Percentiles rank a stretch among this genome's conserved stretches.
Conservation (phyloP, 2,888 invertebrate genomes). For the Steinernema hermaphroditum region DNA sequence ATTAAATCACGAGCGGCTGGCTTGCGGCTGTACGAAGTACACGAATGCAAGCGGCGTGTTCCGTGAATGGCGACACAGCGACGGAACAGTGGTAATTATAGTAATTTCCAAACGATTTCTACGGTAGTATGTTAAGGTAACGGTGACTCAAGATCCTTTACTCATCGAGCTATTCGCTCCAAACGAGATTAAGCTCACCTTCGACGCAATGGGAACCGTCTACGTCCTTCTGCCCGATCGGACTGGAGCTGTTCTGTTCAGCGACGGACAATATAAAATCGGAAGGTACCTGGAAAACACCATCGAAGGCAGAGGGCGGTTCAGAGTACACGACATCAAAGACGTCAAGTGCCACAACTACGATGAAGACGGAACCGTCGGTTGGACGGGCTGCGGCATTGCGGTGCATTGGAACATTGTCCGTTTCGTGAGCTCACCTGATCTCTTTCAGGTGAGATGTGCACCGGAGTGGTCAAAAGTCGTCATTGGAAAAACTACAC, state of each 20-base stretch:
- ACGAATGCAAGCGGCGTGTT: background rate
- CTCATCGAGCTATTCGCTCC: background rate
- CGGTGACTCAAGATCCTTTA: background rate
- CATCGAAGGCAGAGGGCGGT: background rate
- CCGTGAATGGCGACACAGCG: background rate
- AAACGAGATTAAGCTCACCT: background rate
- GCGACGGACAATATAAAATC: background rate
- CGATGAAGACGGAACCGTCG: too few relatives aligned
- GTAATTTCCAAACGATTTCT: background rate
- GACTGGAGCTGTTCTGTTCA: background rate
- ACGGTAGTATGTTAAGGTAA: background rate
- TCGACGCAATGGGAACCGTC: background rate
- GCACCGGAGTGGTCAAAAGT: too few relatives aligned
- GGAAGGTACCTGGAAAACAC: constrained; percentile 4
- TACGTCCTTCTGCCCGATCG: background rate
- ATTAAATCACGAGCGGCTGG: background rate
- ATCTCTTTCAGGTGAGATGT: too few relatives aligned
- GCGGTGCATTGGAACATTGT: too few relatives aligned
- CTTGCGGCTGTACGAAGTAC: background rate
- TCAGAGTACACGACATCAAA: too few relatives aligned
- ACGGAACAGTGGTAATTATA: too few relatives aligned
- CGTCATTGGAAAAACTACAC: too few relatives aligned
- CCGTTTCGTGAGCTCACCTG: too few relatives aligned
- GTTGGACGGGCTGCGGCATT: too few relatives aligned
- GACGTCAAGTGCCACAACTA: too few relatives aligned